phyloP scores from a whole-genome alignment of 2,797 vertebrate genomes.

The Mus minutoides region DNA sequence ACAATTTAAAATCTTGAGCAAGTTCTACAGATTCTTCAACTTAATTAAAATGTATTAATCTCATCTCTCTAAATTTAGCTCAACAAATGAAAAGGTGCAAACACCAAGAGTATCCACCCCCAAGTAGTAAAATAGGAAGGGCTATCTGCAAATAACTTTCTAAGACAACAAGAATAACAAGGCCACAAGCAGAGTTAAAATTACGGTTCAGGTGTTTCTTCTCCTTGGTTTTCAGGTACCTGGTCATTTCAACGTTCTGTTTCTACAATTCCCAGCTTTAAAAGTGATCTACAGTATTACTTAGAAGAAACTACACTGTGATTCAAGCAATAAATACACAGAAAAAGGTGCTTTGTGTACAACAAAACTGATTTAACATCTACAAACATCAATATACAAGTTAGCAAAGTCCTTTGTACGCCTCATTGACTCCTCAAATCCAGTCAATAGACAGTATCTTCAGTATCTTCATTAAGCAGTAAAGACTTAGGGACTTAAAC shows the following conservation, averaged over 20 bases:
- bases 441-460: not conserved
- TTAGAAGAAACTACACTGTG: not conserved
- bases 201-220: not conserved
- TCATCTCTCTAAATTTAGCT: not conserved
- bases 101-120: not conserved
- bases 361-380: not conserved
- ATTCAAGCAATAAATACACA: constrained; percentile 31
- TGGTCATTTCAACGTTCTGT: constrained; percentile 1
- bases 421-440: not conserved
- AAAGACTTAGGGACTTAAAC: constrained; percentile 19
- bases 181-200: not conserved
- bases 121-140: not conserved
- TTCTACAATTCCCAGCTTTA: constrained; percentile 39
- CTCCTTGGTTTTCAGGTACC: not conserved
- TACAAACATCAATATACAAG: not conserved
- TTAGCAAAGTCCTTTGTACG: not conserved
- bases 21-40: not conserved
- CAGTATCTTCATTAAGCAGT: not conserved
- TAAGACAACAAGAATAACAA: not conserved
- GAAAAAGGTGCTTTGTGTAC: not conserved
- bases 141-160: not conserved
- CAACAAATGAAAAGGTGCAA: not conserved
- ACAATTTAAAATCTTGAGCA: constrained; percentile 40
- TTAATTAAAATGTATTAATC: constrained; percentile 31
- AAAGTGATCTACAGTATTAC: constrained; percentile 3